A percentile compares a stretch with the other conserved stretches of the same genome.
phyloP scores from a whole-genome alignment of 2,888 invertebrate species.

The Monochamus alternatus region DNA sequence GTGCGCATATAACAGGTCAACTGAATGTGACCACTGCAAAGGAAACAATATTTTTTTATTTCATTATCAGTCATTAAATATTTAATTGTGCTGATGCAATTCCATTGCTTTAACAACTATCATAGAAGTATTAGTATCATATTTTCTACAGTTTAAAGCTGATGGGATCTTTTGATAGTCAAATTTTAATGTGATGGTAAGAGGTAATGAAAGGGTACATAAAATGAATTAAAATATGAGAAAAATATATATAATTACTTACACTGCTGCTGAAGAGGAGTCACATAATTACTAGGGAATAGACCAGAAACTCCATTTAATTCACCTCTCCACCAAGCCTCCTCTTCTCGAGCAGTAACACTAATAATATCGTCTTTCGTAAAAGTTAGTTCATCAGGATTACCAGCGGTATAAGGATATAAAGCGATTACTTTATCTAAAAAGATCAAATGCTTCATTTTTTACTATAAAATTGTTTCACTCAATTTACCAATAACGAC shows the following conservation, averaged over 20 bases:
- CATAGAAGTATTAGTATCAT: too few species aligned
- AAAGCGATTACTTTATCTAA: slow-evolving; percentile 91
- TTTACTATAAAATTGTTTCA: slow-evolving; percentile 3
- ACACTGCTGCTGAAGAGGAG: slow-evolving; percentile 77
- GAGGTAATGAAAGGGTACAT: background rate
- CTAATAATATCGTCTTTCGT: slow-evolving; percentile 93
- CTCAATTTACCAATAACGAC: slow-evolving; percentile 66
- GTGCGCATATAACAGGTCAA: too few species aligned
- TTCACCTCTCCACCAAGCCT: slow-evolving; percentile 99
- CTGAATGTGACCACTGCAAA: too few species aligned
- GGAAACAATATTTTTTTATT: too few species aligned
- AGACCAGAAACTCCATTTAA: slow-evolving; percentile 90
- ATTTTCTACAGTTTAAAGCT: background rate
- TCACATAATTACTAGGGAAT: slow-evolving; percentile 97
- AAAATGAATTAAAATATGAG: background rate
- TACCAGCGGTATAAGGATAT: slow-evolving; percentile 94
- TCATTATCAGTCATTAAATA: too few species aligned
- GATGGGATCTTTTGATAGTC: background rate
- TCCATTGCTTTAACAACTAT: too few species aligned
- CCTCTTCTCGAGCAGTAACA: slow-evolving; percentile 91
- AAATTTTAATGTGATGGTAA: background rate
- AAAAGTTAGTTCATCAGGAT: slow-evolving; percentile 95
- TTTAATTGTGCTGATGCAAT: too few species aligned
- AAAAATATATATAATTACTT: slow-evolving; percentile 71
- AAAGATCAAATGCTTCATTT: slow-evolving; percentile 1